Conservation (phyloP, 2,797 vertebrate species). For the Chiloscyllium punctatum region DNA sequence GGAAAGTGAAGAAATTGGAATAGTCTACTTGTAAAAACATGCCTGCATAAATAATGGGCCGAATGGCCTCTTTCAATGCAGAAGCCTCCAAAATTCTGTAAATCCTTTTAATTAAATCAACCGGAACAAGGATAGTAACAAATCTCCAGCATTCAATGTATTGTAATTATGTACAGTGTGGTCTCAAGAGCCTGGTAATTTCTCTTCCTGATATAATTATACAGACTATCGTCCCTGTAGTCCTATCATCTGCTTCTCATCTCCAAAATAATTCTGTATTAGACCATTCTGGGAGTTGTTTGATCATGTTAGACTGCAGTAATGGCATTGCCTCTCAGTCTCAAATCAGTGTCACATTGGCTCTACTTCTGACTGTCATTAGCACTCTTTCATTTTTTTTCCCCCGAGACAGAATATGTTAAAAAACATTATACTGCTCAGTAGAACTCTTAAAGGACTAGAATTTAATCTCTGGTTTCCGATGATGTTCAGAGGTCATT, state of each 20-base stretch:
- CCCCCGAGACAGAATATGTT: background rate
- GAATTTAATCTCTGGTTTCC: background rate
- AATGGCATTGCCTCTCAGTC: background rate
- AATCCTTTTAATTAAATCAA: background rate
- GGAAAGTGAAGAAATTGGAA: background rate
- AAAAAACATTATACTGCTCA: background rate
- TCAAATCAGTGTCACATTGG: slow-evolving; percentile 18
- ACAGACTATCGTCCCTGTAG: background rate
- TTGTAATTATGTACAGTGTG: background rate
- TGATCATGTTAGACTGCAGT: background rate
- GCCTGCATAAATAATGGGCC: background rate
- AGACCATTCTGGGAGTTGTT: background rate
- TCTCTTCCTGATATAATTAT: slow-evolving; percentile 10
- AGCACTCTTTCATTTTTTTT: background rate
- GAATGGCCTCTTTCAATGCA: background rate
- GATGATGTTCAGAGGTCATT: background rate
- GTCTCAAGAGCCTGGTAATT: background rate
- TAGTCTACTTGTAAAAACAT: background rate
- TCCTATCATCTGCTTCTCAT: background rate
- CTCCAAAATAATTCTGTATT: slow-evolving; percentile 9
- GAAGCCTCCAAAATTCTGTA: background rate
- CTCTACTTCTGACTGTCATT: background rate
- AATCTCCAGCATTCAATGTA: background rate
- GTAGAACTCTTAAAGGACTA: background rate
- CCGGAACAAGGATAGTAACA: background rate